Conservation (phyloP, 1,140 invertebrate genomes). For the Archivesica marissinica region DNA sequence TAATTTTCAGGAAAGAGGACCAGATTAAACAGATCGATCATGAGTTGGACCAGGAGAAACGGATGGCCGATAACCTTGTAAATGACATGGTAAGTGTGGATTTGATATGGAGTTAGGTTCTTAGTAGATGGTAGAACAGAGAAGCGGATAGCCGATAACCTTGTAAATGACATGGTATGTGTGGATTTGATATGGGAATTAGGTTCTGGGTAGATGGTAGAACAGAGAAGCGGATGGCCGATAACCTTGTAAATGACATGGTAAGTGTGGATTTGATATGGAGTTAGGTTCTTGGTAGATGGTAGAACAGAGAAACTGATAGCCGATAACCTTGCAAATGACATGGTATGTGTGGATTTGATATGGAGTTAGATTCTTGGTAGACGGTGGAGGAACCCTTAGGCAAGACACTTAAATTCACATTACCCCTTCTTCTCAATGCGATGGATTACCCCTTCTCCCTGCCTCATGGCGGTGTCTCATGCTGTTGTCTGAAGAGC, state of each 20-base stretch:
- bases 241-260: constrained; percentile 87
- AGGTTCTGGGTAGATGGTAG: not conserved
- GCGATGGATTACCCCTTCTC: too few species aligned
- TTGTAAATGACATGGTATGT: constrained; percentile 86
- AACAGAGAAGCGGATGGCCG: constrained; percentile 87
- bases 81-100: constrained; percentile 85
- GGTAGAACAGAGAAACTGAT: too few species aligned
- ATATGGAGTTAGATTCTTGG: not conserved
- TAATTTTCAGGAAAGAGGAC: constrained; percentile 87
- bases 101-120: not conserved
- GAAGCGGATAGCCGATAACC: constrained; percentile 87
- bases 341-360: too few species aligned
- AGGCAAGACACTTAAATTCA: too few species aligned
- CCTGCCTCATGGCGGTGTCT: too few species aligned
- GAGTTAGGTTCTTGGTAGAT: not conserved
- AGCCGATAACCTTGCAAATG: too few species aligned
- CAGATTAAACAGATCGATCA: constrained; percentile 88
- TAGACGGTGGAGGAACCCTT: too few species aligned
- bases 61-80: constrained; percentile 87
- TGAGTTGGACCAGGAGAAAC: constrained; percentile 89
- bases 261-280: constrained; percentile 60
- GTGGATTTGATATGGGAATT: not conserved
- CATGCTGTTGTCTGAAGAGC: too few species aligned
- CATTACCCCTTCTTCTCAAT: too few species aligned
- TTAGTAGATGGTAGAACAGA: constrained; percentile 83